Evolutionary conservation across 2,888 invertebrate genomes (phyloP).

Genomic region (Protonemura montana): DNA sequence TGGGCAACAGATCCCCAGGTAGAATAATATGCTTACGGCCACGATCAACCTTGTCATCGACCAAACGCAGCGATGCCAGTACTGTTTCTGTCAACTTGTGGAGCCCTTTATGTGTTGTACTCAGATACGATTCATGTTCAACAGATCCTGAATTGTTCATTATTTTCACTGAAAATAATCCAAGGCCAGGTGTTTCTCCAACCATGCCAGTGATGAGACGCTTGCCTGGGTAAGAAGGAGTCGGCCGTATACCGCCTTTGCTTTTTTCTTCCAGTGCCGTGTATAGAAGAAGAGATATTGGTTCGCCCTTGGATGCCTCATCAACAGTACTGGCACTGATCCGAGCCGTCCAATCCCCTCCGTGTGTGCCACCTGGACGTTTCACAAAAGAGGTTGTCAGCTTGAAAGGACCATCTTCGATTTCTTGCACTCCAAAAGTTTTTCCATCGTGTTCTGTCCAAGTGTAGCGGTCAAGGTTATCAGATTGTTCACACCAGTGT

Average conservation of each 20-base stretch:
- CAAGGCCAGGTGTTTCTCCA: conserved; percentile 81
- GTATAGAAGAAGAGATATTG: conserved; percentile 80
- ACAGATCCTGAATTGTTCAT: conserved; percentile 60
- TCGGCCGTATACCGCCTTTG: conserved; percentile 65
- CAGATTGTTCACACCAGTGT: conserved; percentile 93
- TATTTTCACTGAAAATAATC: conserved; percentile 74
- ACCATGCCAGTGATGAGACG: conserved; percentile 66
- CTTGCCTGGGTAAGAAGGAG: conserved; percentile 61
- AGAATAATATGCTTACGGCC: conserved; percentile 65
- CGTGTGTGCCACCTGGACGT: conserved; percentile 77
- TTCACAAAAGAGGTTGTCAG: conserved; percentile 91
- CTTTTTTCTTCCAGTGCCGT: conserved; percentile 78
- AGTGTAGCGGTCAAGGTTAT: conserved; percentile 74
- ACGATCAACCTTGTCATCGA: conserved; percentile 62
- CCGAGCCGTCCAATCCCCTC: conserved; percentile 93
- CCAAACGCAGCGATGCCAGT: conserved; percentile 71
- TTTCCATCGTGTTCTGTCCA: conserved; percentile 95
- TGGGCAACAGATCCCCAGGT: conserved; percentile 66
- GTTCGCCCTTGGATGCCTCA: conserved; percentile 56
- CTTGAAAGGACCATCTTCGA: conserved; percentile 79
- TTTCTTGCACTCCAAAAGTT: conserved; percentile 89
- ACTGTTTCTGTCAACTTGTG: conserved; percentile 79
- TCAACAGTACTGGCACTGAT: conserved; percentile 68
- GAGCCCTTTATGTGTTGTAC: conserved; percentile 74
- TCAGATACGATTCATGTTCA: conserved; percentile 76